These are phyloP conservation scores for Oscheius onirici DNA, from an alignment of 2,888 invertebrate species.

Conservation along the genomic window DNA sequence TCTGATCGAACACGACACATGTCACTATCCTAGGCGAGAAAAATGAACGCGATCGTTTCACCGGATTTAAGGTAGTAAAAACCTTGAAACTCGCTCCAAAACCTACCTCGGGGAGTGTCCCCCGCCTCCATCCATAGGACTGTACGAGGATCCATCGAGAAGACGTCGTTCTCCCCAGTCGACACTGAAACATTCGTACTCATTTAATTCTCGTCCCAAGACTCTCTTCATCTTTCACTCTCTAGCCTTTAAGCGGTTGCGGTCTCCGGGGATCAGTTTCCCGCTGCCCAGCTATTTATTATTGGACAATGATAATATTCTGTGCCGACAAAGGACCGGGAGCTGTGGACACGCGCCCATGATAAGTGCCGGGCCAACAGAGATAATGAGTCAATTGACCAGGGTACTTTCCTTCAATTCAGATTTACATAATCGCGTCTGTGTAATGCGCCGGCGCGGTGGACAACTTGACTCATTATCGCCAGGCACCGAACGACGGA, in stretches of 20 bases:
- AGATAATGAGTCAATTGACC: constrained; percentile 6
- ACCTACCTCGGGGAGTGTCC: constrained; percentile 48
- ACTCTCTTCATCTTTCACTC: constrained; percentile 2
- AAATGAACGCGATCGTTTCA: no score
- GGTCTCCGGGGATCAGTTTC: constrained; percentile 15
- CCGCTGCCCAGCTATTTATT: constrained; percentile 29
- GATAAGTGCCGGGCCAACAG: not conserved
- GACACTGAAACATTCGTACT: constrained; percentile 43
- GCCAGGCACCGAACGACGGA: constrained; percentile 17
- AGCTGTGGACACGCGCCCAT: not conserved
- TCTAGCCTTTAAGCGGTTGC: constrained; percentile 4
- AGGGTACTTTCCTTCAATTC: not conserved
- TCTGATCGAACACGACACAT: no score
- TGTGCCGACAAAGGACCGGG: constrained; percentile 15
- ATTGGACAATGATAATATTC: constrained; percentile 15
- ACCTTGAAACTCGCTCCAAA: not conserved
- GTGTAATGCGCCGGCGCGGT: not conserved
- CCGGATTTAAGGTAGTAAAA: no score
- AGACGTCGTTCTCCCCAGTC: constrained; percentile 54
- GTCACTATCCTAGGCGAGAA: no score
- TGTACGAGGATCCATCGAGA: constrained; percentile 50
- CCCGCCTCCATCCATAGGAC: constrained; percentile 42
- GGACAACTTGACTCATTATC: constrained; percentile 21
- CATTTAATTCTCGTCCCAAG: not conserved
- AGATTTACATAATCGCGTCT: constrained; percentile 24